Base-by-base conservation (phyloP, 2,888 invertebrate species). In the Lycocerus yunnanus region DNA sequence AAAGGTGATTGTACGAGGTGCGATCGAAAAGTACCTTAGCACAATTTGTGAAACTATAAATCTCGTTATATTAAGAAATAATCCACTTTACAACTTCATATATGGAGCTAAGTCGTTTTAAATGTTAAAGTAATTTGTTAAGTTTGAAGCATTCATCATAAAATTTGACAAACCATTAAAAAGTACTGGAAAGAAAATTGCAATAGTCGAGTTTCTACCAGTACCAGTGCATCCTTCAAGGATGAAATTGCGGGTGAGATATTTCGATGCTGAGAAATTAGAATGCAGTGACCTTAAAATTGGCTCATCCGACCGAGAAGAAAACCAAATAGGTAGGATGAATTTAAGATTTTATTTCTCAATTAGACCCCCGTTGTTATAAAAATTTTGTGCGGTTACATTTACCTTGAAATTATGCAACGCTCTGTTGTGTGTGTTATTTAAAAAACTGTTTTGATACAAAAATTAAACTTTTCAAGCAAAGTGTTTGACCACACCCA, bases 311-410 rank as follows among this genome's bases (percentile, higher is more conserved):
- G 63, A 71, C 18, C 66, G 66, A 74, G 66, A 61, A 74, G 70
- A 21, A 63, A 66, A 71, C 66, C 66, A 73, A 75, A 75, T 75
- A 69, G 66, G 69, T 65, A 72, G 66, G 75, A 73, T 73, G 63
- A 59, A 61, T 75, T 72, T 73, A 70, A 75, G 76, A 74, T 27
- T 72, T 78, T 76, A 78, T 76, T 76, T 78, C 77, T 78, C 76
- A 78, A 78, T 78, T 78, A 78, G 77, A 78, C 77, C 77, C 77
- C 77, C 66, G 77, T 78, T 58, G 77, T 10, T 63, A 63, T 18
- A 69, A 69, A 15, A 61, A 11, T 21, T 59, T 16, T 15, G 15
- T 60, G n/a, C 13, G 16, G 9, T n/a, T 61, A 61, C 18, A 61
- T 18, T 16, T 18, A 63, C 16, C 61, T 15, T 43, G 43, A 15